Conservation (phyloP, 2,888 invertebrate genomes). For the Allacma fusca region DNA sequence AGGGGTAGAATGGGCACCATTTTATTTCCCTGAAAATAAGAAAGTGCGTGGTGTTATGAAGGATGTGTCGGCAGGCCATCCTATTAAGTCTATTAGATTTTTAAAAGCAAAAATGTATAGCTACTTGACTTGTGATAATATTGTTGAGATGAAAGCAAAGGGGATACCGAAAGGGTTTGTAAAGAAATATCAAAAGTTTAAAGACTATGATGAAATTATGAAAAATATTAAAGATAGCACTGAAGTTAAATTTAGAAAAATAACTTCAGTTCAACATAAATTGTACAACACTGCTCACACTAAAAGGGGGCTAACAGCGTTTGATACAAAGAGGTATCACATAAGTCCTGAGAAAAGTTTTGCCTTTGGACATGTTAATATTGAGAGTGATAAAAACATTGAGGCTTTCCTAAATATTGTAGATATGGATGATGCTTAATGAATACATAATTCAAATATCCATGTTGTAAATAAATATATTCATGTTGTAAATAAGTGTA, state of each 20-base stretch:
- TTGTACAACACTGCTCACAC: constrained; percentile 8
- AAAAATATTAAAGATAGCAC: background rate
- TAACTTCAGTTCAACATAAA: constrained; percentile 1
- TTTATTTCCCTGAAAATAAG: no score
- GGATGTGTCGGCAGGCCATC: constrained; percentile 54
- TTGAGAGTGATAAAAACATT: background rate
- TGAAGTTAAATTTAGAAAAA: background rate
- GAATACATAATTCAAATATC: background rate
- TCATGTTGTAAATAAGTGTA: no score
- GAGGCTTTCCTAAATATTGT: background rate
- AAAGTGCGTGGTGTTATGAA: constrained; percentile 62
- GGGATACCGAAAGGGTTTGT: constrained; percentile 23
- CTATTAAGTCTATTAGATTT: constrained; percentile 60
- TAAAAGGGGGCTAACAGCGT: constrained; percentile 7
- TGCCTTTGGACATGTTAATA: constrained; percentile 27
- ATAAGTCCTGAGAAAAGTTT: constrained; percentile 13
- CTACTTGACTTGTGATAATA: background rate
- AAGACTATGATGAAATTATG: constrained; percentile 16
- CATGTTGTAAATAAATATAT: constrained; percentile 17
- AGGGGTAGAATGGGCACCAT: no score
- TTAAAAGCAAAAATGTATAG: constrained; percentile 42
- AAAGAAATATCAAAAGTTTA: background rate
- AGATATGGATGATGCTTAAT: constrained; percentile 8
- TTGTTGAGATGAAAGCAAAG: constrained; percentile 22
- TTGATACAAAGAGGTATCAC: constrained; percentile 35